These are phyloP conservation scores for Alviniconcha marisindica DNA, from an alignment of 1,140 invertebrate genomes.

Conservation along the genomic window DNA sequence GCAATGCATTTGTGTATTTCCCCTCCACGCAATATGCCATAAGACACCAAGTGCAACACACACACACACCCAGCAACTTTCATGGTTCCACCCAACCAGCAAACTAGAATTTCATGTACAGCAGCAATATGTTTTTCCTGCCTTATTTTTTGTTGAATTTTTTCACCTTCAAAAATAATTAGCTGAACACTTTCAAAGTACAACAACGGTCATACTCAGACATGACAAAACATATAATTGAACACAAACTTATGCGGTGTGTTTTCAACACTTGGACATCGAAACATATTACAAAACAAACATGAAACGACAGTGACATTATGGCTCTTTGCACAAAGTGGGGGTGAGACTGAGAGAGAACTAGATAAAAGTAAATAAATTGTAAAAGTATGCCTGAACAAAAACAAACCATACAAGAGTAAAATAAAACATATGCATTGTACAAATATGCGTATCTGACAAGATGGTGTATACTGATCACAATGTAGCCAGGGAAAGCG, in stretches of 20 bases:
- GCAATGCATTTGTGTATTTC: background rate
- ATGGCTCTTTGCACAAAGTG: constrained; percentile 12
- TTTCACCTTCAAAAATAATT: no score
- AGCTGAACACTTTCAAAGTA: no score
- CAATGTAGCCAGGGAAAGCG: constrained; percentile 30
- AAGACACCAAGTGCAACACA: constrained; percentile 33
- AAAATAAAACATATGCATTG: background rate
- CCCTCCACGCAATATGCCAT: constrained; percentile 3
- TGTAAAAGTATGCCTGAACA: background rate
- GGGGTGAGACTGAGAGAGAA: background rate
- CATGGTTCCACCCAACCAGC: no score
- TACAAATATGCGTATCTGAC: constrained; percentile 14
- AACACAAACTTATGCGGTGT: constrained; percentile 18
- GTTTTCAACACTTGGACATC: constrained; percentile 2
- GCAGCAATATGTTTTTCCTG: no score
- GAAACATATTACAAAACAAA: constrained; percentile 27
- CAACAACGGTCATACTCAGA: background rate
- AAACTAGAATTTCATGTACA: no score
- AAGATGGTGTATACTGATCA: background rate
- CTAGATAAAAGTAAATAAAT: constrained; percentile 20
- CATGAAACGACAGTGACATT: constrained; percentile 27
- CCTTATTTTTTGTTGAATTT: no score
- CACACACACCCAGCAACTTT: constrained; percentile 3
- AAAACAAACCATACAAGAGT: background rate
- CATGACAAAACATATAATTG: constrained; percentile 6